Percentiles rank a stretch among this genome's conserved stretches.
phyloP scores from a whole-genome alignment of 2,888 invertebrate species.

The Plagodis dolabraria region DNA sequence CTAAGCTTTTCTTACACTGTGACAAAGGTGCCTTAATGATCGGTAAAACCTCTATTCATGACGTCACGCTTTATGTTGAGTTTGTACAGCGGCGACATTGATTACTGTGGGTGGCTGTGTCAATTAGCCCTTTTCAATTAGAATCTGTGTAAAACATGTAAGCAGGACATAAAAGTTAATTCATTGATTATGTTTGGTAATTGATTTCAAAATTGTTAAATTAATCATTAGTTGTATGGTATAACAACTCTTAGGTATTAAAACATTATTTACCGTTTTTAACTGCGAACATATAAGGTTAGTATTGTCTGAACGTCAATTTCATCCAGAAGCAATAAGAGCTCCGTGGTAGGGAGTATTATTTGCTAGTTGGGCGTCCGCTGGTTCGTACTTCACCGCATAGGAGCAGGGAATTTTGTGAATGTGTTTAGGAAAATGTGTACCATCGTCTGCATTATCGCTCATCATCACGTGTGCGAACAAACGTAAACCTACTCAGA shows the following conservation, averaged over 20 bases:
- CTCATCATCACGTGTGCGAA: too few species aligned
- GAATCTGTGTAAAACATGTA: constrained; percentile 40
- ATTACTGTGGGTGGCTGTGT: constrained; percentile 51
- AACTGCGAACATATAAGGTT: too few species aligned
- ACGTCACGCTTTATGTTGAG: constrained; percentile 41
- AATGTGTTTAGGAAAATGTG: too few species aligned
- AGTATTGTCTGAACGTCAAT: too few species aligned
- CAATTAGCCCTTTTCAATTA: constrained; percentile 65
- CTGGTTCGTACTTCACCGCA: too few species aligned
- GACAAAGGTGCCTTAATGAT: constrained; percentile 48
- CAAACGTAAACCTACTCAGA: too few species aligned
- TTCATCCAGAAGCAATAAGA: too few species aligned
- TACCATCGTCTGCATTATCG: too few species aligned
- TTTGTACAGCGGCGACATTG: constrained; percentile 44
- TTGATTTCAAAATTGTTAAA: not conserved
- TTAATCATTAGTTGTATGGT: too few species aligned
- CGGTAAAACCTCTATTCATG: constrained; percentile 49
- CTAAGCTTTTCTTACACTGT: constrained; percentile 9
- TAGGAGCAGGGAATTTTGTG: too few species aligned
- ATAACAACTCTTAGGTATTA: not conserved
- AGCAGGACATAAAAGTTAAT: not conserved
- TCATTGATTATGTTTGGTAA: not conserved
- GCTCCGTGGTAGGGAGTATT: too few species aligned
- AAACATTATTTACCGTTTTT: not conserved
- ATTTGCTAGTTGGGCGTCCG: too few species aligned